Conservation (phyloP, 2,797 vertebrate genomes). For the Eospalax fontanierii region DNA sequence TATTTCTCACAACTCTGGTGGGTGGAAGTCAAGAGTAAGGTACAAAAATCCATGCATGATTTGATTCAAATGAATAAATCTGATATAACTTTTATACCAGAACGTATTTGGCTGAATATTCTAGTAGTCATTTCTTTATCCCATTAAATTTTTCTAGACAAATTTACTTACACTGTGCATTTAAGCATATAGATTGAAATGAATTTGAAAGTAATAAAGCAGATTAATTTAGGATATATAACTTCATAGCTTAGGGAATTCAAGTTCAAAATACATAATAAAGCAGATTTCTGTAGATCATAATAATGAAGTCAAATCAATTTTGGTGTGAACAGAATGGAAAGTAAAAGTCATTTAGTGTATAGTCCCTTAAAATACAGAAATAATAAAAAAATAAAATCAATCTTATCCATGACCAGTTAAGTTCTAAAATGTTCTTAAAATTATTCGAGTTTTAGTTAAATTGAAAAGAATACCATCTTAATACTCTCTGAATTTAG, state of each 20-base stretch:
- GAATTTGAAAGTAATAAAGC: constrained; percentile 26
- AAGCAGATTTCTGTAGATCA: constrained; percentile 45
- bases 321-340: background rate
- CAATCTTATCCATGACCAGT: background rate
- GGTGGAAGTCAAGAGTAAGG: fast-evolving
- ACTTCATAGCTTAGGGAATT: constrained; percentile 10
- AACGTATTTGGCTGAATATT: background rate
- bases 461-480: background rate
- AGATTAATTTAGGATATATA: constrained; percentile 26
- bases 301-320: constrained; percentile 24
- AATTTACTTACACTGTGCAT: constrained; percentile 42
- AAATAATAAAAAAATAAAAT: constrained; percentile 28
- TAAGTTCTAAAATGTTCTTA: constrained; percentile 13
- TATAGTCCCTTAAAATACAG: background rate
- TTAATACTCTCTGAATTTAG: background rate
- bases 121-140: constrained; percentile 41
- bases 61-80: constrained; percentile 27
- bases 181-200: constrained; percentile 28
- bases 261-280: constrained; percentile 35
- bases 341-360: constrained; percentile 24
- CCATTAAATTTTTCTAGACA: background rate
- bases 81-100: background rate
- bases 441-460: constrained; percentile 53
- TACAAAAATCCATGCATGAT: background rate
- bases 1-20: background rate